These are phyloP conservation scores for Lasioglossum vierecki DNA, from an alignment of 2,888 invertebrate species.

Conservation along the genomic window DNA sequence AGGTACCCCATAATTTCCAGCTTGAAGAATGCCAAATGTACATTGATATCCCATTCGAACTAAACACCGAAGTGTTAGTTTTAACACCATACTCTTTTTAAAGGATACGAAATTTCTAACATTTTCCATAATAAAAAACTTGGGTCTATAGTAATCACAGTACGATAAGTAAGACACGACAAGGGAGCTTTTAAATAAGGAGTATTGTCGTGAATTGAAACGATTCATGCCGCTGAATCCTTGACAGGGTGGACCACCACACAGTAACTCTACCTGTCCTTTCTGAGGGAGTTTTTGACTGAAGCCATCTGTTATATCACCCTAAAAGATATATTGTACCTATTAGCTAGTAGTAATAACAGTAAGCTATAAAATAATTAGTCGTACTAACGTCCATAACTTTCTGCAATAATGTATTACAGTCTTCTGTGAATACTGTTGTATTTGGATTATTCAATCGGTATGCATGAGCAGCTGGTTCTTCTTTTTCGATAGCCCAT, in stretches of 20 bases:
- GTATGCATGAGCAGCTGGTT: constrained; percentile 92
- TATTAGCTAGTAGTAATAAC: constrained; percentile 6
- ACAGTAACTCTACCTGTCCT: constrained; percentile 93
- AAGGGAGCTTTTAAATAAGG: constrained; percentile 93
- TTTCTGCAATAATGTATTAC: constrained; percentile 89
- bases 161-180: constrained; percentile 93
- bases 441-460: constrained; percentile 90
- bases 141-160: constrained; percentile 93
- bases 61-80: constrained; percentile 90
- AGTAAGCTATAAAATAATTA: constrained; percentile 2
- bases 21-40: constrained; percentile 93
- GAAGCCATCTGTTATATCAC: constrained; percentile 84
- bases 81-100: constrained; percentile 92
- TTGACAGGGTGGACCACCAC: constrained; percentile 95
- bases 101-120: constrained; percentile 94
- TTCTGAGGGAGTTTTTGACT: constrained; percentile 88
- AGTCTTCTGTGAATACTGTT: constrained; percentile 92
- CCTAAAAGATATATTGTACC: constrained; percentile 75
- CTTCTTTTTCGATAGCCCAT: constrained; percentile 94
- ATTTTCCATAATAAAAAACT: constrained; percentile 93
- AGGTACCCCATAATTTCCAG: constrained; percentile 93
- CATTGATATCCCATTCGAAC: constrained; percentile 95
- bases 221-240: constrained; percentile 96
- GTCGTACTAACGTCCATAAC: constrained; percentile 86
- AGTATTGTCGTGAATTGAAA: constrained; percentile 93